Evolutionary conservation across 1,140 invertebrate species (phyloP), one percentile per base, ranked within the genome.

Genomic region (Harpegnathos saltator): DNA sequence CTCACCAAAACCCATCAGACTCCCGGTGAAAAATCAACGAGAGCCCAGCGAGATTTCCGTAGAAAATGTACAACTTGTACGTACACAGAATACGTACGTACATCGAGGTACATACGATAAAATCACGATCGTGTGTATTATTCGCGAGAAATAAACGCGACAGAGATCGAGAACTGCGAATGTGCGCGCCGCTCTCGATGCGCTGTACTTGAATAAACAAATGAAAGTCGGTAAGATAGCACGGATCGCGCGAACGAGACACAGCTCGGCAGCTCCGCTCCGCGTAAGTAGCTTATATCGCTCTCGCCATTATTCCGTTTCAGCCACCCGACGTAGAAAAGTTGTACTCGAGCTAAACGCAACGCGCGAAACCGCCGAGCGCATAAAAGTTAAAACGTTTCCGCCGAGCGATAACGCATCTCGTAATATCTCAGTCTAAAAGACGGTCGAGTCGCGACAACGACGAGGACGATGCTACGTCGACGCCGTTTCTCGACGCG

Each of bases 371-470:
- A 78, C 65, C 58, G 71, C 72, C 78, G 78, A 78, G 66, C 81
- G 44, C 58, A 63, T 84, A 87, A 86, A 84, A 66, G 65, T 69
- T 84, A 38, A 87, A 87, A 84, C 81, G 73, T 80, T 71, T 80
- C 68, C 56, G 52, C 38, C 38, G 58, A 22, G 29, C 69, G 84
- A 85, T 83, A 73, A 71, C 75, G 19, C 33, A 24, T 26, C 59
- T 78, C 65, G 33, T 63, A 73, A 86, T 83, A 87, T 80, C 82
- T 87, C 73, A 69, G 83, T 87, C 19, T 69, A 71, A 78, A 71
- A 58, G 52, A 12, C 75, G 52, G 14, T 69, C 15, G 50, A 19
- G 19, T 38, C 24, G 24, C 19, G n/a, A 24, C 52, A 22, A 50
- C 54, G 48, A 17, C 29, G 7, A 33, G n/a, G 29, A 48, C 54